Evolutionary conservation across 2,888 invertebrate genomes (phyloP).

Genomic region (Stenotaenia linearis): DNA sequence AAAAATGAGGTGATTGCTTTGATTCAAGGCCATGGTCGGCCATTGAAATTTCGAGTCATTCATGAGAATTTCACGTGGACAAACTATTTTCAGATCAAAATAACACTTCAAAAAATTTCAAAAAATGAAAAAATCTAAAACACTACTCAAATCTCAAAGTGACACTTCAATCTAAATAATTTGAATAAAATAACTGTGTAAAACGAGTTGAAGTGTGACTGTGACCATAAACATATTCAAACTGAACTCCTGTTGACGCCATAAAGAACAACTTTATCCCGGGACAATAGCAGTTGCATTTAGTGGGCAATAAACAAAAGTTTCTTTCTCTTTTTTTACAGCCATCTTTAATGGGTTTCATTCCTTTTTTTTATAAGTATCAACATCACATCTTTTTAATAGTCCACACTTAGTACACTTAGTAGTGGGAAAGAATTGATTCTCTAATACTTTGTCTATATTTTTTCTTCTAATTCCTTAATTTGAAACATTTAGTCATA

Average conservation of each 20-base stretch:
- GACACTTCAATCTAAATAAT: no score
- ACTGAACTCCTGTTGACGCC: background rate
- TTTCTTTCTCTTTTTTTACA: background rate
- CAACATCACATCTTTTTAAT: no score
- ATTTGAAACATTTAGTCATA: no score
- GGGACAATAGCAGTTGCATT: background rate
- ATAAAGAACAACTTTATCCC: background rate
- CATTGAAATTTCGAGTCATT: background rate
- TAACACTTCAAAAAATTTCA: background rate
- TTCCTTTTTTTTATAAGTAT: background rate
- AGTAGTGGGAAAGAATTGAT: no score
- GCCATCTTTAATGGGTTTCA: background rate
- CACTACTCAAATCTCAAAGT: no score
- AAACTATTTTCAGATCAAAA: background rate
- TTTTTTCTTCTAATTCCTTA: no score
- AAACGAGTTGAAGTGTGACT: background rate
- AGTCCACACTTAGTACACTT: no score
- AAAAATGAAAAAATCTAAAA: background rate
- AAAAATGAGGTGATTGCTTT: conserved; percentile 2
- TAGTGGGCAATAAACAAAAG: background rate
- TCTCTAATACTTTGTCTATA: no score
- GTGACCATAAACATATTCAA: background rate
- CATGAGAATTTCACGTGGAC: no score
- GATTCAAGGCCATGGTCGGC: conserved; percentile 19
- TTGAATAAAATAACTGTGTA: no score